phyloP scores from a whole-genome alignment of 2,797 vertebrate species.

The Prunella strophiata region DNA sequence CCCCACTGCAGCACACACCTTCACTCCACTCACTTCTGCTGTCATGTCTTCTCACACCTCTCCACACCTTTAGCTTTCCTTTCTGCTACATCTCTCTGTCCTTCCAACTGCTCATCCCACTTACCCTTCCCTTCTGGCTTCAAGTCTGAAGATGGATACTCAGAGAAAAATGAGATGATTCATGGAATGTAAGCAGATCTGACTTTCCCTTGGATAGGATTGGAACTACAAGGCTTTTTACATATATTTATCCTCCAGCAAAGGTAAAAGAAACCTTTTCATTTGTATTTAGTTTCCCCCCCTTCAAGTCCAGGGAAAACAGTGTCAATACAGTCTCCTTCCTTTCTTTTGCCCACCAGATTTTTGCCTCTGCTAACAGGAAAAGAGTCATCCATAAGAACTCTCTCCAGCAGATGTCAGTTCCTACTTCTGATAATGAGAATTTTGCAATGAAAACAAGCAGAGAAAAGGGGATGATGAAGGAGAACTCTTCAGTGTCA shows the following conservation, averaged over 20 bases:
- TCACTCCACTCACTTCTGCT: background rate
- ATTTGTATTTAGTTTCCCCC: background rate
- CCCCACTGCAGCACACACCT: background rate
- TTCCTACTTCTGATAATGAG: conserved; percentile 39
- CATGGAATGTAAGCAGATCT: background rate
- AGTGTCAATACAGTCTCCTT: background rate
- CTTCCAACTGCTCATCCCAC: background rate
- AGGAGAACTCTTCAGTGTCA: background rate
- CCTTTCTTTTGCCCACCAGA: background rate
- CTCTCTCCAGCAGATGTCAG: conserved; percentile 34
- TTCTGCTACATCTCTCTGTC: background rate
- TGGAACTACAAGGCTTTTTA: background rate
- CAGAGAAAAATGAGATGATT: background rate
- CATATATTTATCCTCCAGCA: background rate
- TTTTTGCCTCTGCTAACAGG: conserved; percentile 2
- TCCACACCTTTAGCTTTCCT: background rate
- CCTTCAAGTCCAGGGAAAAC: background rate
- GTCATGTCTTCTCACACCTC: background rate
- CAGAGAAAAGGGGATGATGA: conserved; percentile 36
- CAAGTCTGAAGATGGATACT: background rate
- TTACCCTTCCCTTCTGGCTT: background rate
- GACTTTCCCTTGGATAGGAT: background rate
- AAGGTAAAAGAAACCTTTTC: background rate
- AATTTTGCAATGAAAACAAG: conserved; percentile 29
- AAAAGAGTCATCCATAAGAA: conserved; percentile 25